Percentiles rank a stretch among this genome's conserved stretches.
phyloP scores from a whole-genome alignment of 2,113 vertebrate genomes.

The Agelaius phoeniceus region DNA sequence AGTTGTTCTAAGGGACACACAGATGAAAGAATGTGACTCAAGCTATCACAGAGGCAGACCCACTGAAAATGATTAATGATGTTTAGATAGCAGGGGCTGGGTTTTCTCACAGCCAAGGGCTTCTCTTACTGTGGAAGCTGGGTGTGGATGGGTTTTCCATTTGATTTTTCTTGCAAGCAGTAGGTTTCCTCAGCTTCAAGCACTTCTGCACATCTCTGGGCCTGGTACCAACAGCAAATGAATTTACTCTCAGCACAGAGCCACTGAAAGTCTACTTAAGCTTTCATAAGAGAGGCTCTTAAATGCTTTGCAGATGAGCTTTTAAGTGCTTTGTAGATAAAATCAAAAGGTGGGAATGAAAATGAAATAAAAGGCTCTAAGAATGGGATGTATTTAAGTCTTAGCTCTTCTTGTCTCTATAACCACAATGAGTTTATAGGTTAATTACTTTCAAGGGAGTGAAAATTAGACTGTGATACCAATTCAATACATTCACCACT shows the following conservation, averaged over 20 bases:
- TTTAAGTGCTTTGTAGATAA: neutral
- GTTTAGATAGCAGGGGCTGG: neutral
- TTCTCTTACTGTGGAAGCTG: neutral
- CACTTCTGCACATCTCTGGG: neutral
- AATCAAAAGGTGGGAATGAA: neutral
- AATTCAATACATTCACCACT: neutral
- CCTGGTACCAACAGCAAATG: neutral
- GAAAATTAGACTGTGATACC: neutral
- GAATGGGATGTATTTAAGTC: neutral
- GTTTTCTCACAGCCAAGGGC: neutral
- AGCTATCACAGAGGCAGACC: neutral
- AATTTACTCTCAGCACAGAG: neutral
- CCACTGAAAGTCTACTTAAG: neutral
- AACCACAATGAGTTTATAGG: neutral
- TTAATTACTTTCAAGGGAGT: conserved; percentile 2
- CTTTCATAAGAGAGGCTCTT: neutral
- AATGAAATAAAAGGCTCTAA: neutral
- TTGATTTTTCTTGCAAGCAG: neutral
- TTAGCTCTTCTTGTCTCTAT: neutral
- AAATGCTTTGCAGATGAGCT: neutral
- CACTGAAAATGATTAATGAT: neutral
- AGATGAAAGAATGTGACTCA: neutral
- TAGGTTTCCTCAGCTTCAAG: neutral
- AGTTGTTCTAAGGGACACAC: neutral
- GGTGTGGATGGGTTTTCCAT: neutral